Evolutionary conservation across 2,113 vertebrate species (phyloP).

Genomic region (Elanoides forficatus): DNA sequence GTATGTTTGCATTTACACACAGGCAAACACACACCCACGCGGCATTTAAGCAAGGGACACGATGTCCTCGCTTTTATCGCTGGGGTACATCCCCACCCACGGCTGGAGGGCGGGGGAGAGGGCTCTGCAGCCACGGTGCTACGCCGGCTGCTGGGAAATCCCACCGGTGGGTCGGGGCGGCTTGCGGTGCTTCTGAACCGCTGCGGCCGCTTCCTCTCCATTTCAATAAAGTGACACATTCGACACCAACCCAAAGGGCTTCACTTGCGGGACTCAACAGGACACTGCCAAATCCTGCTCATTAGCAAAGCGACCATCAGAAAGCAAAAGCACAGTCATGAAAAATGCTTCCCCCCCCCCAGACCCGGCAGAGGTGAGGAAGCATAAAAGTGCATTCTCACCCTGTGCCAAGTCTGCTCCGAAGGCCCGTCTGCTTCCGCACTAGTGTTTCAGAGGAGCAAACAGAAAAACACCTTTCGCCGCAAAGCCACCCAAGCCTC

Average conservation of each 20-base stretch:
- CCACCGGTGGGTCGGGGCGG: accelerated
- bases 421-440: not conserved
- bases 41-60: not conserved
- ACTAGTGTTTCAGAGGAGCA: not conserved
- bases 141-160: not conserved
- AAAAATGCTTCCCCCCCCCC: not conserved
- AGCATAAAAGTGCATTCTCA: not conserved
- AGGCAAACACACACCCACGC: not conserved
- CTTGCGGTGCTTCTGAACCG: not conserved
- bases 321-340: not conserved
- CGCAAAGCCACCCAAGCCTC: not conserved
- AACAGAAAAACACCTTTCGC: not conserved
- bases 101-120: not conserved
- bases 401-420: not conserved
- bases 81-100: not conserved
- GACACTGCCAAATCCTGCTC: slow-evolving; percentile 34
- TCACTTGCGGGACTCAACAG: not conserved
- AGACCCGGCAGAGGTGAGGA: not conserved
- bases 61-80: not conserved
- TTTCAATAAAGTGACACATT: slow-evolving; percentile 31
- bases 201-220: not conserved
- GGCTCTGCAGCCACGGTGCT: not conserved
- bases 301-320: not conserved
- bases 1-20: not conserved
- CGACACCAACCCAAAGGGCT: not conserved